Base-by-base conservation (phyloP, 2,797 vertebrate genomes). In the Nannoperca australis region DNA sequence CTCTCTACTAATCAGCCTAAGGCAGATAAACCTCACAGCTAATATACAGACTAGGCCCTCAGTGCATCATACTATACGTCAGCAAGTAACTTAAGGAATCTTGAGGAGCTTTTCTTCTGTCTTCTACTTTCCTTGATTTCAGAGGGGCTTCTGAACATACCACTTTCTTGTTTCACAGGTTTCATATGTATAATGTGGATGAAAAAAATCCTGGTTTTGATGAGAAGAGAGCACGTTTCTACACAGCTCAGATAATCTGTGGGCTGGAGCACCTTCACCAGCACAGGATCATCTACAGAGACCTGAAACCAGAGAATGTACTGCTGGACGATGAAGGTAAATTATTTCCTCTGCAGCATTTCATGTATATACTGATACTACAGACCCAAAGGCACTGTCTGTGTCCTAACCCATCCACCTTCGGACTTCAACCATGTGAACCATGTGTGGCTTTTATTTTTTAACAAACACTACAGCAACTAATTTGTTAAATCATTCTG, bases 191-290 rank as follows among this genome's bases (percentile, higher is more conserved):
- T 67, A 92, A 96, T 7, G 94, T 95, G 73, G 94, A 96, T 74
- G 94, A 96, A 79, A 95, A 95, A 75, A 95, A 95, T 56, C 94
- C 94, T 9, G 95, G 95, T 34, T 96, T 96, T 75, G 85, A 92
- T 64, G 94, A 96, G 84, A 85, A 68, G 1, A 86, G 95, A 88
- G 89, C 95, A 0, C 59, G 92, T 88, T 96, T 94, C 85, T 95
- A 96, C 56, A 92, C 91, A 0, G 93, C 94, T 75, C 95, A 96
- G 91, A 87, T 96, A 83, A 94, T 96, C 89, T 95, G 94, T 73
- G 95, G 95, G 4, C 70, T 96, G 69, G 94, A 96, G 85, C 95
- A 96, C 75, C 93, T 96, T 54, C 95, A 96, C 85, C 95, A 96
- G 88, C 93, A 96, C 92, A 89, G 95, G 75, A 95, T 96, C 65